Evolutionary conservation across 2,113 vertebrate species (phyloP), one percentile per base, ranked within the genome.

Genomic region (Brienomyrus brachyistius): DNA sequence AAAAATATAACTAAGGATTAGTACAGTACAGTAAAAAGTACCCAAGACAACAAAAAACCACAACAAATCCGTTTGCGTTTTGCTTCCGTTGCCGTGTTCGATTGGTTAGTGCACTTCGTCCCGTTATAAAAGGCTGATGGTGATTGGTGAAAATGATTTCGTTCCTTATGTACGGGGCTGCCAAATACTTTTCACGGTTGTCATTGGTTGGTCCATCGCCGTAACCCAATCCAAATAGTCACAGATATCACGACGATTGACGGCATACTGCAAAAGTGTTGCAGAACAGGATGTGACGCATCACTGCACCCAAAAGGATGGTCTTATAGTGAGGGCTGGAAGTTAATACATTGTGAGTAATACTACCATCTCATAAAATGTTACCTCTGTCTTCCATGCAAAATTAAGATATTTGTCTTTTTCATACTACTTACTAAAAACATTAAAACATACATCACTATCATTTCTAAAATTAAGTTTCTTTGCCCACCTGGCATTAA

Each of bases 31-130:
- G 82, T 84, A 66, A 89, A 21, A 77, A 15, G 74, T 70, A 51
- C 86, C 13, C 52, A 31, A 27, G 31, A 51, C 47, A 70, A 70
- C 88, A 35, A n/a, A 77, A 83, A 23, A 10, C 70, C 88, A 82
- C 52, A 89, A 89, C 88, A 89, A 82, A 83, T 45, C 70, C 48
- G 70, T 56, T 83, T 13, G 31, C 11, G 6, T n/a, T 52, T 50
- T 48, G 15, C 45, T 51, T 51, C 7, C 8, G 50, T 83, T 27
- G 40, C 3, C 17, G 50, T 8, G 21, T 45, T 35, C 77, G 70
- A 83, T 89, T 82, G 88, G 88, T n/a, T 56, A 56, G 31, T 15
- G 2, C 3, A 7, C 6, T 31, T 50, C 88, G 10, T 47, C 11
- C 9, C 45, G 47, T 19, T 50, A 21, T 74, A 56, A n/a, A 19